Percentiles rank a stretch among this genome's conserved stretches.
Evolutionary conservation across 2,113 vertebrate genomes (phyloP).

Genomic region (Gymnorhina tibicen): DNA sequence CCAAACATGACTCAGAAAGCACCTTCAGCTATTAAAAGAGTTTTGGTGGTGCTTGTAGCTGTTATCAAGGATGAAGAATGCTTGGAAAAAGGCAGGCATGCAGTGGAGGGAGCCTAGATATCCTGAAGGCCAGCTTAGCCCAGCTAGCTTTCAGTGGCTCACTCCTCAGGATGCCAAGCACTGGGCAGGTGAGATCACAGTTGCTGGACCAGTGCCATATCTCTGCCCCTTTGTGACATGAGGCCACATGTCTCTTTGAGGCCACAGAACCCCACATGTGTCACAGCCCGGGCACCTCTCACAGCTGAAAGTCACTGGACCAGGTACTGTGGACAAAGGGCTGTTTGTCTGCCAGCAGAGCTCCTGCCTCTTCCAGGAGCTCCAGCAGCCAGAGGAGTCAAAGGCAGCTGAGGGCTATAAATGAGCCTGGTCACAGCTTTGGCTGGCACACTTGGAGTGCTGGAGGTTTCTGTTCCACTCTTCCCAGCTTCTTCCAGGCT

Average conservation of each 20-base stretch:
- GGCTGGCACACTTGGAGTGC: neutral
- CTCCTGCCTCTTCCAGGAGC: neutral
- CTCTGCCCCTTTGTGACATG: neutral
- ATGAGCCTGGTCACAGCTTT: neutral
- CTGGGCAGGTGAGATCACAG: neutral
- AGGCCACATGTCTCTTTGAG: neutral
- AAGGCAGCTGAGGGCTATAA: neutral
- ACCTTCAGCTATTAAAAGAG: neutral
- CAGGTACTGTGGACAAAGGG: neutral
- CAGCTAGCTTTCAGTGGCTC: neutral
- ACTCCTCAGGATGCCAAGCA: neutral
- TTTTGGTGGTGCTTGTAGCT: neutral
- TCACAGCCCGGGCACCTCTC: neutral
- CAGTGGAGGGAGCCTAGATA: neutral
- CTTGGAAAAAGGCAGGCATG: neutral
- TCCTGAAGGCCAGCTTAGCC: neutral
- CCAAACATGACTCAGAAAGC: neutral
- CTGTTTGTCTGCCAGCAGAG: neutral
- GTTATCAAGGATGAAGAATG: neutral
- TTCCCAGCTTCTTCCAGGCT: neutral
- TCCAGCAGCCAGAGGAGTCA: neutral
- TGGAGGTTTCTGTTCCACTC: neutral
- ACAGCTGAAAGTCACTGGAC: neutral
- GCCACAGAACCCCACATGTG: neutral
- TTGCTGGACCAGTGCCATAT: neutral